Conservation (phyloP, 2,797 vertebrate species). For the Manis crassicaudata region DNA sequence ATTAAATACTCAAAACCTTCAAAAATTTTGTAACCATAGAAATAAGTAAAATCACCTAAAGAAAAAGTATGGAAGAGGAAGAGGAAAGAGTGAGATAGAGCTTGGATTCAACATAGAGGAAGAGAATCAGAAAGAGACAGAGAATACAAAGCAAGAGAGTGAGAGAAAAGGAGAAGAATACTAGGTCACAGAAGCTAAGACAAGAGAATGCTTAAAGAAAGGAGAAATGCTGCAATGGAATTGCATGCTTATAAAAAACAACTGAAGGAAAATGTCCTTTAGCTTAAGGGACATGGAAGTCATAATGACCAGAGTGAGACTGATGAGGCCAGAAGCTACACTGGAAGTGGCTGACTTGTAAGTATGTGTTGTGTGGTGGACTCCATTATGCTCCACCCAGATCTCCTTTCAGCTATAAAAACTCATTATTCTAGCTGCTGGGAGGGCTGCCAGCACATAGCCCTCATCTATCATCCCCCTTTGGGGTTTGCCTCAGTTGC, state of each 20-base stretch:
- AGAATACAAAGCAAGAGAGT: not conserved
- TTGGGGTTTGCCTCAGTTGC: not conserved
- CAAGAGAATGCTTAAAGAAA: not conserved
- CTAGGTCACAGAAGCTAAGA: not conserved
- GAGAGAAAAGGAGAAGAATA: not conserved
- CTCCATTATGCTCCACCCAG: not conserved
- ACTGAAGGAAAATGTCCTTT: not conserved
- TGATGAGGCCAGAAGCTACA: not conserved
- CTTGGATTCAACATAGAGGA: not conserved
- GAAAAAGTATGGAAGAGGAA: not conserved
- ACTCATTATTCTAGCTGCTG: not conserved
- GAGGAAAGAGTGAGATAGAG: not conserved
- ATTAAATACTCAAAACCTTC: not conserved
- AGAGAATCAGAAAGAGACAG: not conserved
- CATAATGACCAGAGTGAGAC: not conserved
- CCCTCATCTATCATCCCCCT: not conserved
- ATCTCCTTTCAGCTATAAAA: not conserved
- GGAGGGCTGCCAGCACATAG: not conserved
- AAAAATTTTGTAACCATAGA: not conserved
- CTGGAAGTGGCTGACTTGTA: not conserved
- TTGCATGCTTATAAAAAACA: not conserved
- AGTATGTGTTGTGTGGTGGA: not conserved
- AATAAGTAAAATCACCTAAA: not conserved
- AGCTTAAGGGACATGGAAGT: not conserved
- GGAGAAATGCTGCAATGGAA: not conserved